These are phyloP conservation scores for Telmatherina bonti DNA, from an alignment of 2,797 vertebrate species.

Conservation along the genomic window DNA sequence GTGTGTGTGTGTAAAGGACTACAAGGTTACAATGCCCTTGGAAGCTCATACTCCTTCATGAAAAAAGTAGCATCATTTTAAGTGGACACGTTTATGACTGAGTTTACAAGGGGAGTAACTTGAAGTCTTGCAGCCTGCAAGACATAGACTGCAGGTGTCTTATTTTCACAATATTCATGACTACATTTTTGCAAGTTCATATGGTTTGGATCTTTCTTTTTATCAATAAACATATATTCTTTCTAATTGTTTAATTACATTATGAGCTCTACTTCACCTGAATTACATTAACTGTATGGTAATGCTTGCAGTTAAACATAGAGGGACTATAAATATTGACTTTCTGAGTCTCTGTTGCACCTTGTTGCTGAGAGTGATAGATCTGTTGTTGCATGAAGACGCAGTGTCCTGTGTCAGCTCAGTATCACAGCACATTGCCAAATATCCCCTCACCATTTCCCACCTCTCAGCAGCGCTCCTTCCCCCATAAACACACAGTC, in stretches of 20 bases:
- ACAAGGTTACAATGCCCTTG: background rate
- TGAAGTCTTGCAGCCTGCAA: background rate
- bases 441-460: conserved; percentile 67
- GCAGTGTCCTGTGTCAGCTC: conserved; percentile 71
- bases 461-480: conserved; percentile 53
- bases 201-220: background rate
- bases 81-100: background rate
- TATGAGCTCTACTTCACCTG: background rate
- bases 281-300: background rate
- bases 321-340: conserved; percentile 24
- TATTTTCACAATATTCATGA: background rate
- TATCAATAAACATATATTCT: background rate
- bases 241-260: background rate
- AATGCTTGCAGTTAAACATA: conserved; percentile 22
- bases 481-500: conserved; percentile 30
- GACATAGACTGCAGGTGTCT: background rate
- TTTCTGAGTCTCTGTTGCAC: conserved; percentile 9
- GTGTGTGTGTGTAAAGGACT: too few relatives aligned
- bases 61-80: background rate
- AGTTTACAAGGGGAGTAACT: background rate
- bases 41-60: background rate
- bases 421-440: conserved; percentile 65
- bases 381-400: conserved; percentile 62
- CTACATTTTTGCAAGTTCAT: background rate
- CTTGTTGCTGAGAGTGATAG: conserved; percentile 41